Base-by-base conservation (phyloP, 1,140 invertebrate species). In the Xylocopa sonorina region DNA sequence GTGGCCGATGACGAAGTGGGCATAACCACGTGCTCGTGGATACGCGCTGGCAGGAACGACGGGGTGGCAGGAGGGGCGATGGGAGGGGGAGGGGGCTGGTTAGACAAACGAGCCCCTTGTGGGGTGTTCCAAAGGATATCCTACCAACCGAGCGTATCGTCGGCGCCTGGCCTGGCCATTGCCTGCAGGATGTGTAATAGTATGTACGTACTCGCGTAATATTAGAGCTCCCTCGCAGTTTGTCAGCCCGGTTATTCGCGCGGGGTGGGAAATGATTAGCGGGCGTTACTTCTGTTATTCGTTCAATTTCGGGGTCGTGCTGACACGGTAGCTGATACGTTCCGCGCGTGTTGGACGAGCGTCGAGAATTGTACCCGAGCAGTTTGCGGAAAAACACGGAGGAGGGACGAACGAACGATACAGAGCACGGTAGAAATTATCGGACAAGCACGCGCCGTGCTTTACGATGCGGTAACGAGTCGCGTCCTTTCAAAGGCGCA, bases 81-180 rank as follows among this genome's bases (percentile, higher is more conserved):
- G 51, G 53, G 58, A 12, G 29, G 57, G 27, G 71, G 57, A 71
- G 77, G 68, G 84, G 88, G 83, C 82, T 90, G 85, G 88, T 90
- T 90, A 89, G 88, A 92, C 90, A 90, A 92, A 91, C 88, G 90
- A 92, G 89, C 90, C 90, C 90, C 90, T 92, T 91, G 90, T 84
- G 91, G 90, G 88, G 89, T 92, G 91, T 92, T 89, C 79, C 89
- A 87, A 90, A 91, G 89, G 90, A 90, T 89, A 90, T 85, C 87
- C 87, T 88, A 90, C 86, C 89, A 90, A 89, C 89, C 87, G 81
- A 91, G 85, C 86, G 82, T 85, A 87, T 86, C 86, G 86, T 82
- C 79, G 87, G 62, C 83, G 85, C 83, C 84, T 85, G 77, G 88
- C 83, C 84, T 85, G 77, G 88, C 83, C 87, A 88, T 88, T 88